Percentiles rank a stretch among this genome's conserved stretches.
phyloP scores from a whole-genome alignment of 2,113 vertebrate genomes.

The Toxostoma redivivum region DNA sequence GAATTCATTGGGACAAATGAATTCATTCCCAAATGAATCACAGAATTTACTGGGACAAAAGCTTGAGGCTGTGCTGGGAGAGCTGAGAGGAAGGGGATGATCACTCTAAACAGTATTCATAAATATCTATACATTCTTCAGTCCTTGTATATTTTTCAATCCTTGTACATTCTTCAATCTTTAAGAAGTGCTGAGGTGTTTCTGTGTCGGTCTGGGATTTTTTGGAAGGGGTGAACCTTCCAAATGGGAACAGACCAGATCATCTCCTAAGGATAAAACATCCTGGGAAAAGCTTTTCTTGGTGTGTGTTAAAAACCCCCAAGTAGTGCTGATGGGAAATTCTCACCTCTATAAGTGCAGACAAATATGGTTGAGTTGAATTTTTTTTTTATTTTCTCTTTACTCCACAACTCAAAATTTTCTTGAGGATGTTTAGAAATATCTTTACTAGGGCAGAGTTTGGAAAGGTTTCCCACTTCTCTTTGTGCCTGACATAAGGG shows the following conservation, averaged over 20 bases:
- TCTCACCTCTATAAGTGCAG: neutral
- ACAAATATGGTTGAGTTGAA: neutral
- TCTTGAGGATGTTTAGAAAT: neutral
- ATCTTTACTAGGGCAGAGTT: neutral
- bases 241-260: neutral
- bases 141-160: neutral
- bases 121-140: too few species aligned
- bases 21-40: too few species aligned
- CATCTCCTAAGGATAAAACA: neutral
- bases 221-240: neutral
- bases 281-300: neutral
- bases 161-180: too few species aligned
- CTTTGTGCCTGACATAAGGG: neutral
- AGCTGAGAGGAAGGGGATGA: neutral
- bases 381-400: neutral
- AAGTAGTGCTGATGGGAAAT: neutral
- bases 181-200: too few species aligned
- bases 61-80: neutral
- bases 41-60: neutral
- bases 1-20: neutral
- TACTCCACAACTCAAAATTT: neutral
- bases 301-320: neutral
- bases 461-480: neutral
- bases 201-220: rapidly evolving
- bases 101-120: rapidly evolving